Evolutionary conservation across 2,888 invertebrate genomes (phyloP), one percentile per base, ranked within the genome.

Genomic region (Ichneumoninae sp.): DNA sequence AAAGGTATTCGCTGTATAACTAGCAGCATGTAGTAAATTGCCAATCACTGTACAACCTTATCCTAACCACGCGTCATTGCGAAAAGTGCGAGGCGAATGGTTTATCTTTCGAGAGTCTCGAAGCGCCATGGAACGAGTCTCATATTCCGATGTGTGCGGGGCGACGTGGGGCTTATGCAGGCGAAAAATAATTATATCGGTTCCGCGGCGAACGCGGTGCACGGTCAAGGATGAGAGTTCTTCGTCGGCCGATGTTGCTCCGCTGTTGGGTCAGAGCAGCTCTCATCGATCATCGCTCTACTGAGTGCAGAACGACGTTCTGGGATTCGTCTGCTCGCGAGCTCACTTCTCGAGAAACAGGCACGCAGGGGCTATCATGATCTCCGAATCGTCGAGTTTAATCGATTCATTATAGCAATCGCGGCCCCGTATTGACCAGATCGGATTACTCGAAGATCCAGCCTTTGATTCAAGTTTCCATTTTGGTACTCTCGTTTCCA

Each of bases 271-370:
- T 90, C 92, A 91, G 92, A 90, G 90, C 92, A 89, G 89, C 92
- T 92, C 92, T 92, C 93, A 93, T 93, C 93, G 93, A 93, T 93
- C 93, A 93, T 93, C 87, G 74, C 90, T 89, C 89, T 86, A 88
- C 86, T 86, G 89, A 87, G 90, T 87, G 87, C 87, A 86, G 87
- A 89, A 87, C 90, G 91, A 89, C 90, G 89, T 89, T 90, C 90
- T 89, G 87, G 89, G 91, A 90, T 90, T 90, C 88, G 88, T 90
- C 90, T 89, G 84, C 69, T 81, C 75, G 71, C 78, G 54, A 50
- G 70, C 73, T 84, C 83, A 78, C 74, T 66, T 16, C 57, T 69
- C 7, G 70, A 73, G 87, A 83, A 83, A 81, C 71, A 80, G 81
- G 65, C 76, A 76, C 73, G 47, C 87, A 87, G 87, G 74, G 87